Percentiles rank a stretch among this genome's conserved stretches.
Evolutionary conservation across 64 coral and sea anemone genomes (phyloP).

Genomic region (Actinia tenebrosa): DNA sequence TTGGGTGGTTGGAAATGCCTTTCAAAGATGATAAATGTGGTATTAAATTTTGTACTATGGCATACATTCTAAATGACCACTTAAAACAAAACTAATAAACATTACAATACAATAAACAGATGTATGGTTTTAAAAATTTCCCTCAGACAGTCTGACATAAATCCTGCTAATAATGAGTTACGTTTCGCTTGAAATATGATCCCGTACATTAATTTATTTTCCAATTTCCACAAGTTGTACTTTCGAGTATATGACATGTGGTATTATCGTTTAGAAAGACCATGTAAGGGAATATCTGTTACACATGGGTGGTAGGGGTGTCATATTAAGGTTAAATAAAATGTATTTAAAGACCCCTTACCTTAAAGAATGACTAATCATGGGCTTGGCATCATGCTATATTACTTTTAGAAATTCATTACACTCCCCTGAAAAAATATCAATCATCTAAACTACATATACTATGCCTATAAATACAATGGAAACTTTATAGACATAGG

Average conservation of each 20-base stretch:
- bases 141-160: too few species aligned
- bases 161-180: too few species aligned
- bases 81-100: not conserved
- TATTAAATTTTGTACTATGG: not conserved
- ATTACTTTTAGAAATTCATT: not conserved
- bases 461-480: too few species aligned
- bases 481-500: too few species aligned
- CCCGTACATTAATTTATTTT: not conserved
- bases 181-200: too few species aligned
- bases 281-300: not conserved
- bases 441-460: too few species aligned
- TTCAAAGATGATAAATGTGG: not conserved
- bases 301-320: not conserved
- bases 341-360: not conserved
- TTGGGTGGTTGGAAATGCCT: not conserved
- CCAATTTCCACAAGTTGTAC: not conserved
- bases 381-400: not conserved
- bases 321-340: not conserved
- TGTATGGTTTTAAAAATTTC: too few species aligned
- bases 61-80: not conserved
- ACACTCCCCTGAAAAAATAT: not conserved
- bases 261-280: not conserved
- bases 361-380: not conserved
- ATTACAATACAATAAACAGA: not conserved
- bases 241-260: not conserved